Evolutionary conservation across 2,888 invertebrate species (phyloP), one percentile per base, ranked within the genome.

Genomic region (Scaptomyza tumidula): DNA sequence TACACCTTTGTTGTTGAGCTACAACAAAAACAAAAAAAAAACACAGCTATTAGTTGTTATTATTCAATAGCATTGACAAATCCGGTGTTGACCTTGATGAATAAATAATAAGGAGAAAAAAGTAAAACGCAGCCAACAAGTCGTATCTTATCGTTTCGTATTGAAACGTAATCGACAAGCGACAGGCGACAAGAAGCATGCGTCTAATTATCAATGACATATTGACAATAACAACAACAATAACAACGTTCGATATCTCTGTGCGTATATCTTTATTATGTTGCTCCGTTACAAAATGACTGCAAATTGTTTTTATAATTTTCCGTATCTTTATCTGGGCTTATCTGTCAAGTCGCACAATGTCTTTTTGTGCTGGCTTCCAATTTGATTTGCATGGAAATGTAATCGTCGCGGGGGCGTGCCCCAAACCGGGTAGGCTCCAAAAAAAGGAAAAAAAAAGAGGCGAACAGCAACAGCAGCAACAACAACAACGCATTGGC

Each of bases 361-460:
- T 59, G 60, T 71, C 49, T 59, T 60, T 59, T 50, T 69, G 65
- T 69, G 75, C 71, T 57, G 71, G 71, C 62, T 75, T 78, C 73
- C 81, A 88, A 88, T 86, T 86, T 88, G 88, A 85, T 88, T 86
- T 86, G 88, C 88, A 86, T 86, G 84, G 73, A 86, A 86, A 86
- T 86, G 85, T 88, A 81, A 86, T 84, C 76, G 85, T 71, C 43
- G 50, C 14, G 62, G 43, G 48, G 54, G 56, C 57, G 64, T 65
- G 39, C 24, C 68, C 11, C 43, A 19, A 37, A 24, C 24, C 24
- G 24, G 24, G 24, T 24, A 24, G 24, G 24, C 24, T 10, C 33
- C 10, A 46, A 33, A 65, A 52, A 56, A 50, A 44, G 58, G 16
- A 46, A 33, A 65, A 56, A 50, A 44, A 61, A 19, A 33, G 24